phyloP scores from a whole-genome alignment of 1,140 invertebrate genomes.

The Cepaea nemoralis region DNA sequence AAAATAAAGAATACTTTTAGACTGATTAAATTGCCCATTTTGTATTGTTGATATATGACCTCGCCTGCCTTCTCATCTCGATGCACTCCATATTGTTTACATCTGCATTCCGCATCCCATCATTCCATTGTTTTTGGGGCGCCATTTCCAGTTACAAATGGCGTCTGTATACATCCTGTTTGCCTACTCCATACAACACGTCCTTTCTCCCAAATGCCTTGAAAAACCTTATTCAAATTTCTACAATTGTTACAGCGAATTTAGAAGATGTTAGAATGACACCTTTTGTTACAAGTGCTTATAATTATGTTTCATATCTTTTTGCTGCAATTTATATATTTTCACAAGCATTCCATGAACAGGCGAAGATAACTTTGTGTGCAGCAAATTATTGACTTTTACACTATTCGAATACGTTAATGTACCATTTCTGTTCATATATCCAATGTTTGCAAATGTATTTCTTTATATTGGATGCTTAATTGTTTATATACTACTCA shows the following conservation, averaged over 20 bases:
- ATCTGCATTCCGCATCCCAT: slow-evolving; percentile 9
- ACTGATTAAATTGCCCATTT: not conserved
- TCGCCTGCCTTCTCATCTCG: not conserved
- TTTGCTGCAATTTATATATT: not conserved
- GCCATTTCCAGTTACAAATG: not conserved
- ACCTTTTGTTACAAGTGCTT: not conserved
- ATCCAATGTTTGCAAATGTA: no score
- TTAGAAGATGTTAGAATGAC: not conserved
- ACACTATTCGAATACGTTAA: no score
- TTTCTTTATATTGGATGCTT: no score
- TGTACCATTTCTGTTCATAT: no score
- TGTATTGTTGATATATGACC: not conserved
- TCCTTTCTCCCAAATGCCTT: not conserved
- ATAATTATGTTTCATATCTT: not conserved
- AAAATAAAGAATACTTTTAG: no score
- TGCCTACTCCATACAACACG: not conserved
- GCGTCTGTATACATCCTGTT: not conserved
- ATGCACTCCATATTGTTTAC: not conserved
- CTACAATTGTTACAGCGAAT: not conserved
- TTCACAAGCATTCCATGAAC: not conserved
- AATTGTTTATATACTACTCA: no score
- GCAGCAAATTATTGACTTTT: not conserved
- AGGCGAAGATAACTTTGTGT: not conserved
- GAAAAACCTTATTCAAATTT: not conserved
- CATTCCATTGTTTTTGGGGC: not conserved